These are phyloP conservation scores for Carcinoscorpius rotundicauda DNA, from an alignment of 1,140 invertebrate species.

Conservation along the genomic window DNA sequence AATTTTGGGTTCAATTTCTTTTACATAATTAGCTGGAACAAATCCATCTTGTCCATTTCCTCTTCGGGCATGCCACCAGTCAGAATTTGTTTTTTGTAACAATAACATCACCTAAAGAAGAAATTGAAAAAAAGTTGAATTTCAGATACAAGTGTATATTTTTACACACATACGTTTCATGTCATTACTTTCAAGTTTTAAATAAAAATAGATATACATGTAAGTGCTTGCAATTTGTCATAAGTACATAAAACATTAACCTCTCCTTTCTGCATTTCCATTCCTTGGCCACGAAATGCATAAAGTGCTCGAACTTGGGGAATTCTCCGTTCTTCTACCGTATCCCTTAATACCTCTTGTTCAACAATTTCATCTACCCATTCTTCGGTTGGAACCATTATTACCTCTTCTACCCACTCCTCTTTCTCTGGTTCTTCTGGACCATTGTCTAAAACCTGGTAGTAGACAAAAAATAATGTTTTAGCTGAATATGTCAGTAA, in stretches of 20 bases:
- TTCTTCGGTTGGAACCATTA: slow-evolving; percentile 71
- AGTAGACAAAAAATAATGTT: no score
- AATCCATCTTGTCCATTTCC: slow-evolving; percentile 85
- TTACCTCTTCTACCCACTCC: slow-evolving; percentile 35
- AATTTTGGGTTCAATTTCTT: slow-evolving; percentile 78
- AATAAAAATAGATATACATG: not conserved
- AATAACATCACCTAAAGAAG: slow-evolving; percentile 61
- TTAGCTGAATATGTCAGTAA: no score
- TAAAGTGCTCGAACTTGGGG: slow-evolving; percentile 80
- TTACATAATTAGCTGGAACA: slow-evolving; percentile 94
- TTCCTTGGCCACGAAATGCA: slow-evolving; percentile 84
- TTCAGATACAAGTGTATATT: not conserved
- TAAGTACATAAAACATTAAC: slow-evolving; percentile 33
- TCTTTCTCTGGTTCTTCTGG: slow-evolving; percentile 28
- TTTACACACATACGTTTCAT: not conserved
- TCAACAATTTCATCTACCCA: slow-evolving; percentile 83
- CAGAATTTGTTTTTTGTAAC: slow-evolving; percentile 85
- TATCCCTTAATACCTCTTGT: slow-evolving; percentile 63
- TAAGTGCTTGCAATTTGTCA: not conserved
- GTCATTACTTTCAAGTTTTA: not conserved
- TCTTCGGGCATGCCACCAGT: slow-evolving; percentile 97
- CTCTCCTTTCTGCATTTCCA: slow-evolving; percentile 82
- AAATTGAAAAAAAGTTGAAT: not conserved
- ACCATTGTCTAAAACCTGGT: slow-evolving; percentile 23
- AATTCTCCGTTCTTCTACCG: slow-evolving; percentile 70